These are phyloP conservation scores for Paracentrotus lividus DNA, from an alignment of 53 echinoderm and acorn worm species.

Conservation along the genomic window DNA sequence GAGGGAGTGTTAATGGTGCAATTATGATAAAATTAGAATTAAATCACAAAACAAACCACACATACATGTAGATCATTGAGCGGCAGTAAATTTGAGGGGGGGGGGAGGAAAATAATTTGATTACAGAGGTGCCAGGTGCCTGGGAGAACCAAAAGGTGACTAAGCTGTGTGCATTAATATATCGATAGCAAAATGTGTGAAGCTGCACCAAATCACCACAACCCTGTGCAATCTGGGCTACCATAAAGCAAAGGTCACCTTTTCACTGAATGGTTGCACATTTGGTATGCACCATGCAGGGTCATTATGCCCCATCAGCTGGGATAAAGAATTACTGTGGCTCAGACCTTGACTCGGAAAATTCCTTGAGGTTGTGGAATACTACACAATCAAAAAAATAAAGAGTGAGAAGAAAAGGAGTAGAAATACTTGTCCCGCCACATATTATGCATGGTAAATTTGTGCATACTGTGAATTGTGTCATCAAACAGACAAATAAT, in stretches of 20 bases:
- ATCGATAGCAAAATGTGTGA: not conserved
- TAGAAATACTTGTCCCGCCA: slow-evolving; percentile 43
- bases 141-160: not conserved
- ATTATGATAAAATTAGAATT: not conserved
- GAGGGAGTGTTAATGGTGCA: not conserved
- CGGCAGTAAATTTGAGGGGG: not conserved
- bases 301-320: slow-evolving; percentile 65
- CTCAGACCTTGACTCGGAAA: slow-evolving; percentile 37
- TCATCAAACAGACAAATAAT: not conserved
- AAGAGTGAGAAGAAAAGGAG: slow-evolving; percentile 17
- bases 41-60: not conserved
- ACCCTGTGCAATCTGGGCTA: slow-evolving; percentile 54
- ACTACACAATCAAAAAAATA: slow-evolving; percentile 49
- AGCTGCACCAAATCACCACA: slow-evolving; percentile 4
- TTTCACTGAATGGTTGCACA: slow-evolving; percentile 66
- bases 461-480: not conserved
- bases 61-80: not conserved
- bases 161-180: not conserved
- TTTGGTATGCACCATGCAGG: slow-evolving; percentile 42
- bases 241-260: slow-evolving; percentile 49
- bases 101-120: not conserved
- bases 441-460: slow-evolving; percentile 2
- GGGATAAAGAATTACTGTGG: slow-evolving; percentile 44
- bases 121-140: not conserved
- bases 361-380: slow-evolving; percentile 55